Evolutionary conservation across 2,888 invertebrate species (phyloP), one percentile per base, ranked within the genome.

Genomic region (Chrysolina oricalcia): DNA sequence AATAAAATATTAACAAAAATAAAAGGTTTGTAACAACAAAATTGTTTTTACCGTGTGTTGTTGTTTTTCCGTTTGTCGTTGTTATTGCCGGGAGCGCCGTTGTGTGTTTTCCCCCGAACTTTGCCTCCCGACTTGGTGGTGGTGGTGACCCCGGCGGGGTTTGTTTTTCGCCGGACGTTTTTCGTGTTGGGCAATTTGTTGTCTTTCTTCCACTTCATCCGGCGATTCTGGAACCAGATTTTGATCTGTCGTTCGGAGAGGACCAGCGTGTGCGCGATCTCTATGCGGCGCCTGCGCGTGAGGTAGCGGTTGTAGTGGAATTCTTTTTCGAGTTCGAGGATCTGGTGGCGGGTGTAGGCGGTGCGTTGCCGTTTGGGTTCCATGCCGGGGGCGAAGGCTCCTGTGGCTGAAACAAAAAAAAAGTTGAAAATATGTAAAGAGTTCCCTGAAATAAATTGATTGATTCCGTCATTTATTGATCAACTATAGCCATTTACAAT

Each of bases 291-390:
- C 88, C 98, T 92, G 84, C 98, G 92, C 76, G 98, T 98, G 89
- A 98, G 92, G 91, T 98, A 98, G 87, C 97, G 93, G 91, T 98
- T 98, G 92, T 96, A 98, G 89, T 98, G 98, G 90, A 98, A 98
- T 91, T 98, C 98, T 89, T 98, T 98, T 89, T 98, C 98, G 87
- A 98, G 91, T 90, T 98, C 98, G 88, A 98, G 92, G 87, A 98
- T 98, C 92, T 98, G 98, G 91, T 98, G 97, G 89, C 98, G 93
- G 77, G 98, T 98, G 92, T 98, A 98, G 78, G 98, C 98, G 82
- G 98, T 98, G 84, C 98, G 92, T 89, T 98, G 98, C 79, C 98
- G 92, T 89, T 98, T 98, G 70, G 97, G 97, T 89, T 98, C 97
- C 95, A 96, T 96, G 76, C 97, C 97, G 10, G 97, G 96, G 88